Conservation (phyloP, 2,113 vertebrate genomes). For the Rhynchomys soricoides region DNA sequence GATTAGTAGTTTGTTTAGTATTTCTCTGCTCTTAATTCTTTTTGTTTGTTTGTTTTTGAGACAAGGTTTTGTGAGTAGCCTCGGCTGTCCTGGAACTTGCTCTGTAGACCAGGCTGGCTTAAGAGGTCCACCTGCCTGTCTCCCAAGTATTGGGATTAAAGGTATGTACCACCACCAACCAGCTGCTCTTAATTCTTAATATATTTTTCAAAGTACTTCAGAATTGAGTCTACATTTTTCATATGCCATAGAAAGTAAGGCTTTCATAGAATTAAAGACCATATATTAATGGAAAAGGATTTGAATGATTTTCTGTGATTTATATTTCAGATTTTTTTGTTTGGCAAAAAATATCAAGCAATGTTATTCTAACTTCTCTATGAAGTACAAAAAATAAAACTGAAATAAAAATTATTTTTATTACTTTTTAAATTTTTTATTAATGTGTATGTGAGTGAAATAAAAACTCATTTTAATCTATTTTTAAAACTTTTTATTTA, state of each 20-base stretch:
- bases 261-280: background rate
- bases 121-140: background rate
- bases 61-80: background rate
- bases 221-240: background rate
- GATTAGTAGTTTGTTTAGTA: background rate
- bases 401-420: background rate
- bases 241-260: background rate
- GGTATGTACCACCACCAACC: background rate
- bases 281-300: background rate
- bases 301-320: background rate
- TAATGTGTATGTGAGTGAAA: background rate
- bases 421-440: background rate
- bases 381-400: background rate
- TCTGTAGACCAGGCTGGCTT: too few relatives aligned
- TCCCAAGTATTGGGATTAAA: background rate
- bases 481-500: background rate
- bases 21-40: background rate
- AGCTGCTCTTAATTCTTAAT: background rate
- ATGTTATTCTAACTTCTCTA: background rate
- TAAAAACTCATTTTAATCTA: background rate
- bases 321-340: slow-evolving; percentile 6
- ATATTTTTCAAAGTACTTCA: background rate
- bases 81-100: background rate
- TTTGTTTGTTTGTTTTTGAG: background rate
- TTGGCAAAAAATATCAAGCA: background rate